phyloP scores from a whole-genome alignment of 2,797 vertebrate genomes.

The Rachycentron canadum region DNA sequence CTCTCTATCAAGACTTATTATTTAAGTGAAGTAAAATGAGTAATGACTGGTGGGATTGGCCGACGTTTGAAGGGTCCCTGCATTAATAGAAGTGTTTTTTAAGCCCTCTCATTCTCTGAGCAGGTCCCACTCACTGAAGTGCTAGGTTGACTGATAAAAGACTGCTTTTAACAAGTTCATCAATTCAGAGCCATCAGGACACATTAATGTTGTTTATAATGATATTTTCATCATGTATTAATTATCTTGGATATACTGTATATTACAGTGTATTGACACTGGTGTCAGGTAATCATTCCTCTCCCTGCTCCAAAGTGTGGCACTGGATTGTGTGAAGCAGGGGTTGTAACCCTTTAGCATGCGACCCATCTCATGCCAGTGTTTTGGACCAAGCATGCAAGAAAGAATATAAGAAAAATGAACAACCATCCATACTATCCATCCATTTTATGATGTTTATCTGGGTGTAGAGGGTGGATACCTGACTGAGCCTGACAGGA shows the following conservation, averaged over 20 bases:
- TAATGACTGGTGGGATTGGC: conserved; percentile 35
- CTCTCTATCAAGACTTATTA: conserved; percentile 48
- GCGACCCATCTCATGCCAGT: background rate
- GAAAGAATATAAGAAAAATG: background rate
- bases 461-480: too few relatives aligned
- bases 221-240: background rate
- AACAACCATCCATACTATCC: too few relatives aligned
- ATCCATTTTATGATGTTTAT: background rate
- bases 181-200: background rate
- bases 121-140: background rate
- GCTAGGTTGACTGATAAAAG: background rate
- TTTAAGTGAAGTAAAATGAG: conserved; percentile 35
- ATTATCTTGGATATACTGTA: background rate
- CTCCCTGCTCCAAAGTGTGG: background rate
- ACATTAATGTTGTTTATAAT: background rate
- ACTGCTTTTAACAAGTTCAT: background rate
- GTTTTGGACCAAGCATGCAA: background rate
- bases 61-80: conserved; percentile 1
- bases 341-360: background rate
- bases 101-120: background rate
- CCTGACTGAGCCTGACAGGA: too few relatives aligned
- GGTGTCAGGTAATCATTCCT: background rate
- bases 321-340: background rate
- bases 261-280: background rate
- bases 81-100: conserved; percentile 26